Conservation (phyloP, 2,888 invertebrate genomes). For the Ormia ochracea region DNA sequence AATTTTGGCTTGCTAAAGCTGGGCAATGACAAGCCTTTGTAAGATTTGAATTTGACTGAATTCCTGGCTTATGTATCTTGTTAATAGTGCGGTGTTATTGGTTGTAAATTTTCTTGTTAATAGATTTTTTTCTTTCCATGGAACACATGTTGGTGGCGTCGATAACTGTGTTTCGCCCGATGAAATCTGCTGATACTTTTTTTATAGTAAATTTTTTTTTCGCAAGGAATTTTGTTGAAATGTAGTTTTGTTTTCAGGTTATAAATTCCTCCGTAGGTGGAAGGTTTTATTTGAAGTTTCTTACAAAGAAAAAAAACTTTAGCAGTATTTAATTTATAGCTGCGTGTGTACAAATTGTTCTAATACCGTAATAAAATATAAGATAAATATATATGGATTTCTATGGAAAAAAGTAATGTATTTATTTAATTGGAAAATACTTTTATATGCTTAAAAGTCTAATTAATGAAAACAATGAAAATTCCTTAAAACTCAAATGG, state of each 20-base stretch:
- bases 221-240: constrained; percentile 33
- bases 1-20: background rate
- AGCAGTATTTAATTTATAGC: constrained; percentile 40
- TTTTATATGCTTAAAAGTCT: background rate
- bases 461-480: constrained; percentile 1
- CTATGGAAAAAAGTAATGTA: background rate
- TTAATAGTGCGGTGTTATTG: constrained; percentile 34
- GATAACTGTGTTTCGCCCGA: constrained; percentile 41
- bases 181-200: background rate
- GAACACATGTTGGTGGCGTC: constrained; percentile 38
- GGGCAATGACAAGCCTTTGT: constrained; percentile 49
- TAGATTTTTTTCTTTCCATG: constrained; percentile 13
- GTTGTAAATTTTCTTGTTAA: constrained; percentile 50
- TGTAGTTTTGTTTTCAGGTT: constrained; percentile 29
- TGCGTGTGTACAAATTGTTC: constrained; percentile 44
- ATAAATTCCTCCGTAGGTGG: constrained; percentile 35
- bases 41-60: constrained; percentile 34
- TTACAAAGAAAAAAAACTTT: background rate
- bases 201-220: background rate
- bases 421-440: constrained; percentile 25
- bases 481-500: too few species aligned
- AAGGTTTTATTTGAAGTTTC: constrained; percentile 5
- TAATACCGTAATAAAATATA: constrained; percentile 24
- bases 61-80: constrained; percentile 45
- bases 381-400: constrained; percentile 5